phyloP scores from a whole-genome alignment of 2,888 invertebrate species.

The Callinectes sapidus region DNA sequence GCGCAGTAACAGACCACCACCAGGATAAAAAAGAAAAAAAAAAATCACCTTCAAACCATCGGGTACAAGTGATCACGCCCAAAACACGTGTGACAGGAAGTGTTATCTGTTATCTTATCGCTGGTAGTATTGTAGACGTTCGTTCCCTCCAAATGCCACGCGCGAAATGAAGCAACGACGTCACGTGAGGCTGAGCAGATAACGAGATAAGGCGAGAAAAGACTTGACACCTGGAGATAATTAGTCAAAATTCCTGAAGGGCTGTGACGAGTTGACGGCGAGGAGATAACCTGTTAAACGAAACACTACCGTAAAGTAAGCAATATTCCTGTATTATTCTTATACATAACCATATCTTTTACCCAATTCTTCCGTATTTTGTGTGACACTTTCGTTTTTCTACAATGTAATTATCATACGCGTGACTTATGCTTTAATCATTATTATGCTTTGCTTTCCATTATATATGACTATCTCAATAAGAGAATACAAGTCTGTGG shows the following conservation, averaged over 20 bases:
- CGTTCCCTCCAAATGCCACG: background rate
- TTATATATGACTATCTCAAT: no score
- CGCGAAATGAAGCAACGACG: background rate
- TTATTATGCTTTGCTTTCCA: no score
- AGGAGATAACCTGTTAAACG: background rate
- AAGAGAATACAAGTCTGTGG: no score
- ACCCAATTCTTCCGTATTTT: no score
- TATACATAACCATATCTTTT: no score
- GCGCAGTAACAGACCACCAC: no score
- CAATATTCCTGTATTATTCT: background rate
- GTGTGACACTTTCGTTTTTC: no score
- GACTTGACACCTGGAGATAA: background rate
- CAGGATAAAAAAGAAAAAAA: no score
- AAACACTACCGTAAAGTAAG: background rate
- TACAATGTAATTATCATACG: no score
- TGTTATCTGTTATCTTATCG: background rate
- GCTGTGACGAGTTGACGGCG: background rate
- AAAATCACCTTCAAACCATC: no score
- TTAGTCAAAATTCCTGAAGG: background rate
- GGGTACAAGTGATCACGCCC: background rate
- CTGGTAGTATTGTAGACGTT: background rate
- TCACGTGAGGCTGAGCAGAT: background rate
- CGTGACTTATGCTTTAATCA: no score
- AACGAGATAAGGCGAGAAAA: background rate
- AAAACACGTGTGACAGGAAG: background rate